These are phyloP conservation scores for Apantesis nais DNA, from an alignment of 2,888 invertebrate species.

Conservation along the genomic window DNA sequence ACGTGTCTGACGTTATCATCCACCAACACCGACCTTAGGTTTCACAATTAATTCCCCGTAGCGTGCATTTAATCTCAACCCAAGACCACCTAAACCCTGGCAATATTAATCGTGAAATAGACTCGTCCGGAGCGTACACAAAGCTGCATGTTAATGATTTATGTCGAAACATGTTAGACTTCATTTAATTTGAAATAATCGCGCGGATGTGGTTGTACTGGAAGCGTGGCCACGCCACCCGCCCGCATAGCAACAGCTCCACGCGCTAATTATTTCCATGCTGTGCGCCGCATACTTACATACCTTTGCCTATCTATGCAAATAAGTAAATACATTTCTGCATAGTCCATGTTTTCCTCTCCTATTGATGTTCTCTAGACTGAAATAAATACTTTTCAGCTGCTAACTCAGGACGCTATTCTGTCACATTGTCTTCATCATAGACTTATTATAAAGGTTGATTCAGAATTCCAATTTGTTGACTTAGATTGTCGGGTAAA, in stretches of 20 bases:
- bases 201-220: slow-evolving; percentile 41
- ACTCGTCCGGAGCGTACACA: slow-evolving; percentile 14
- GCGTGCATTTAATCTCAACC: slow-evolving; percentile 9
- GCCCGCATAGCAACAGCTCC: slow-evolving; percentile 47
- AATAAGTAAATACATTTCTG: slow-evolving; percentile 13
- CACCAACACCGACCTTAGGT: neutral
- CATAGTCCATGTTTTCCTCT: slow-evolving; percentile 22
- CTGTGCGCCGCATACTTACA: slow-evolving; percentile 22
- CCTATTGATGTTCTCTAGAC: slow-evolving; percentile 19
- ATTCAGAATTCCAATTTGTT: no score
- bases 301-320: slow-evolving; percentile 27
- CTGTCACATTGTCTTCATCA: neutral
- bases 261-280: slow-evolving; percentile 49
- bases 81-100: slow-evolving; percentile 2
- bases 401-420: neutral
- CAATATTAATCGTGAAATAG: slow-evolving; percentile 19
- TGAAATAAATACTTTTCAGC: slow-evolving; percentile 6
- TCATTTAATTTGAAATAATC: slow-evolving; percentile 63
- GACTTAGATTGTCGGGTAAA: no score
- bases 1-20: neutral
- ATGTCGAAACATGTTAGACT: slow-evolving; percentile 50
- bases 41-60: slow-evolving; percentile 22
- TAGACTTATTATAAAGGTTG: neutral
- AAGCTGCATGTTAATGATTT: slow-evolving; percentile 32
- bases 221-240: slow-evolving; percentile 31